These are phyloP conservation scores for Ibidorhyncha struthersii DNA, from an alignment of 2,113 vertebrate genomes.

Conservation along the genomic window DNA sequence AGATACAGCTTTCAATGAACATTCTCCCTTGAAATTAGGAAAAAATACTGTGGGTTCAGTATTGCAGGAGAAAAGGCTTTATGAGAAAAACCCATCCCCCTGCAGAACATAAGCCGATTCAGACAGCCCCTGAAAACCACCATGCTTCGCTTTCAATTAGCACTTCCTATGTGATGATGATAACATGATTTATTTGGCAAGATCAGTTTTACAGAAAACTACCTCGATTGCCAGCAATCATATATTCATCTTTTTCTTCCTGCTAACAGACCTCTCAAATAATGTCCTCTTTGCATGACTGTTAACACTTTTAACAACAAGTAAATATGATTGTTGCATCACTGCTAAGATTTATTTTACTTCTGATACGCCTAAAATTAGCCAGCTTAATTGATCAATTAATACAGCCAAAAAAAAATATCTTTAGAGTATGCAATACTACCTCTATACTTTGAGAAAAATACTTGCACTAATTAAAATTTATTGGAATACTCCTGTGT, in stretches of 20 bases:
- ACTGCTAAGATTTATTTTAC: background rate
- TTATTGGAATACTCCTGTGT: background rate
- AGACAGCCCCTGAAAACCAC: background rate
- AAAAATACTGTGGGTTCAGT: background rate
- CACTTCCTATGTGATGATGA: background rate
- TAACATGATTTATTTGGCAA: background rate
- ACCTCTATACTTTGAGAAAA: background rate
- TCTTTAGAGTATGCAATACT: background rate
- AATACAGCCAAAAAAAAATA: background rate
- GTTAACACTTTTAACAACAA: background rate
- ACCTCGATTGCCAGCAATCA: background rate
- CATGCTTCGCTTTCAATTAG: background rate
- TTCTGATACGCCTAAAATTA: background rate
- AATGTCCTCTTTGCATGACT: background rate
- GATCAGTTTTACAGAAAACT: background rate
- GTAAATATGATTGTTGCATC: background rate
- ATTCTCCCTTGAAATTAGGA: background rate
- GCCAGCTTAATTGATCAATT: background rate
- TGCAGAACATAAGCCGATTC: background rate
- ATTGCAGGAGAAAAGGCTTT: background rate
- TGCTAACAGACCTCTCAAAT: background rate
- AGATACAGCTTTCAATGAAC: background rate
- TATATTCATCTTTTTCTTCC: background rate
- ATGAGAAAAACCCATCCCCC: background rate
- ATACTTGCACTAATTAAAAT: background rate